These are phyloP conservation scores for Ecliptopera silaceata DNA, from an alignment of 2,888 invertebrate species.

Conservation along the genomic window DNA sequence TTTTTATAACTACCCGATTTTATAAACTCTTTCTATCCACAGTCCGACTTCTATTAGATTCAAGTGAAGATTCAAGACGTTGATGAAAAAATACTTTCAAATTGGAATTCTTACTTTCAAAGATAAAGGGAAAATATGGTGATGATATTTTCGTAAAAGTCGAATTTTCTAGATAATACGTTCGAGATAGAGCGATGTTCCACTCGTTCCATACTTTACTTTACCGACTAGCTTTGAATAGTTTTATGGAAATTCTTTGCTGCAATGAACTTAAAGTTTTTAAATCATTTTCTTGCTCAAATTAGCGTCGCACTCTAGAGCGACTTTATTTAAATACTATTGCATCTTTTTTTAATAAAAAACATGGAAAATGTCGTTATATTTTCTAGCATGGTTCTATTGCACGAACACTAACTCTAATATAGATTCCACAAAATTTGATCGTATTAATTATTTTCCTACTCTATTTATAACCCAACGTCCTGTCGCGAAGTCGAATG, in stretches of 20 bases:
- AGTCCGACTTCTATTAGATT: slow-evolving; percentile 34
- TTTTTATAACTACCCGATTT: slow-evolving; percentile 33
- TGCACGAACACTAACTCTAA: too few species aligned
- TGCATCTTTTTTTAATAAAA: background rate
- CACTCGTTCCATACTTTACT: background rate
- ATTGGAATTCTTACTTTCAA: slow-evolving; percentile 31
- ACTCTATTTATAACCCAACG: slow-evolving; percentile 3
- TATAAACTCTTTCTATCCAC: slow-evolving; percentile 20
- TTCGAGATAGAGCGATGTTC: background rate
- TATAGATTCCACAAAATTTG: too few species aligned
- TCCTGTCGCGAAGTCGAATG: background rate
- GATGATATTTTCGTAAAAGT: slow-evolving; percentile 29
- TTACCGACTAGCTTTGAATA: slow-evolving; percentile 5
- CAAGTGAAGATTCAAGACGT: slow-evolving; percentile 26
- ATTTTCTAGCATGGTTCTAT: too few species aligned
- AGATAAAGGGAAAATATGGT: slow-evolving; percentile 33
- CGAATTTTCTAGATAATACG: slow-evolving; percentile 18
- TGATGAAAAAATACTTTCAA: slow-evolving; percentile 33
- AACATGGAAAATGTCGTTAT: too few species aligned
- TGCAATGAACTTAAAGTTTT: background rate
- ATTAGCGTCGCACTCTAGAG: background rate
- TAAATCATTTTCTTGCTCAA: slow-evolving; percentile 1
- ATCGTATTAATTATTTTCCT: slow-evolving; percentile 7
- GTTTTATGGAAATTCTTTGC: slow-evolving; percentile 8
- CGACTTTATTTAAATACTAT: slow-evolving; percentile 14